phyloP scores from a whole-genome alignment of 2,113 vertebrate species.

The Periophthalmus modestus region DNA sequence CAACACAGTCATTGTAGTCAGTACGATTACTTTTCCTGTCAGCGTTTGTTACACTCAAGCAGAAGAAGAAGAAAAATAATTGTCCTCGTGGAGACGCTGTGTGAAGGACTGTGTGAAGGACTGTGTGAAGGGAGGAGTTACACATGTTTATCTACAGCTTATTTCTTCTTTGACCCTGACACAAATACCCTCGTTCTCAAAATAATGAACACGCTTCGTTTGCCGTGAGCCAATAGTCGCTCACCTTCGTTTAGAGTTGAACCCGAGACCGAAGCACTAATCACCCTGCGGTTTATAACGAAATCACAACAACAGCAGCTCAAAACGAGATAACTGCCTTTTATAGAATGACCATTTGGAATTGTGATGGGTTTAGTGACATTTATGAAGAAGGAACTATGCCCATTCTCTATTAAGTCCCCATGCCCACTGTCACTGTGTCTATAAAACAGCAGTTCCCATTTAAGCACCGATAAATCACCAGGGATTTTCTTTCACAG shows the following conservation, averaged over 20 bases:
- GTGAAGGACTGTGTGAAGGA: too few relatives aligned
- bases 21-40: background rate
- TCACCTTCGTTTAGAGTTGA: background rate
- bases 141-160: background rate
- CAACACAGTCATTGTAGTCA: background rate
- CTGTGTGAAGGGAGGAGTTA: background rate
- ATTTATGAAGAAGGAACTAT: conserved; percentile 9
- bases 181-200: background rate
- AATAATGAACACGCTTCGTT: background rate
- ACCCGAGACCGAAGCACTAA: too few relatives aligned
- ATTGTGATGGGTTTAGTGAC: conserved; percentile 22
- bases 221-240: background rate
- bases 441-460: conserved; percentile 4
- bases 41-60: background rate
- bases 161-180: background rate
- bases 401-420: conserved; percentile 6
- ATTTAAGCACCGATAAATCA: background rate
- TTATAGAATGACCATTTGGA: conserved; percentile 14
- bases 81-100: too few relatives aligned
- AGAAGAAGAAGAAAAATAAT: background rate
- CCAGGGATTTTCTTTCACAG: background rate
- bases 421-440: conserved; percentile 6
- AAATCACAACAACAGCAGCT: background rate
- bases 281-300: background rate
- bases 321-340: background rate